Base-by-base conservation (phyloP, 2,113 vertebrate genomes). In the Illadopsis cleaveri region DNA sequence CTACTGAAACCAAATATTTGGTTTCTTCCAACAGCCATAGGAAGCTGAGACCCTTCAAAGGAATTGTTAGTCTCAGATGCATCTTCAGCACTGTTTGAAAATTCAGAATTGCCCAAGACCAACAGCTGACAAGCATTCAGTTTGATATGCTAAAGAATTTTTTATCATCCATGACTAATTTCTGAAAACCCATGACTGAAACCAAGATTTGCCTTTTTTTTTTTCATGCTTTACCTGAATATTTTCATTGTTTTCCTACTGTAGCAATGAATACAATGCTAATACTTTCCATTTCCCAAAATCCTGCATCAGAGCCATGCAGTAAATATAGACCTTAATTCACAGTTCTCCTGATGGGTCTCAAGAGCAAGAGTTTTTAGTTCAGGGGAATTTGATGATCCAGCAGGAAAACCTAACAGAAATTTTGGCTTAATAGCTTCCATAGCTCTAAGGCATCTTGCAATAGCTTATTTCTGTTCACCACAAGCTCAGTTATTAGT, bases 1-100 rank as follows among this genome's bases (percentile, higher is more conserved):
- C 40, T 91, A 78, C 60, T 78, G 83, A 91, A 94, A 86, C 89
- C 57, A 95, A 97, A 86, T 97, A 94, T 89, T 89, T 92, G 47
- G 0, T 7, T 82, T 95, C 53, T 86, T 81, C 47, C 47, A 79
- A 48, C 35, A 84, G 44, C 33, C 81, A 84, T 2, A 81, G 60
- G 80, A 94, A 84, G 56, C n/a, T 8, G 28, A 75, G 51, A 81
- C 7, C n/a, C 56, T 89, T 94, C 89, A 94, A 94, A 95, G 65
- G 60, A 86, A 71, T 6, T 6, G 11, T 14, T 70, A 24, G 42
- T 86, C 86, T 91, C 86, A 89, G 86, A 68, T 71, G 38, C 27
- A 66, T 73, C 82, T 95, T 82, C 79, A 90, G 72, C 33, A 70
- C 16, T 88, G 57, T 66, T 70, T 86, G 60, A 95, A 94, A 92